Evolutionary conservation across 2,113 vertebrate genomes (phyloP), one percentile per base, ranked within the genome.

Genomic region (Erythrolamprus reginae): DNA sequence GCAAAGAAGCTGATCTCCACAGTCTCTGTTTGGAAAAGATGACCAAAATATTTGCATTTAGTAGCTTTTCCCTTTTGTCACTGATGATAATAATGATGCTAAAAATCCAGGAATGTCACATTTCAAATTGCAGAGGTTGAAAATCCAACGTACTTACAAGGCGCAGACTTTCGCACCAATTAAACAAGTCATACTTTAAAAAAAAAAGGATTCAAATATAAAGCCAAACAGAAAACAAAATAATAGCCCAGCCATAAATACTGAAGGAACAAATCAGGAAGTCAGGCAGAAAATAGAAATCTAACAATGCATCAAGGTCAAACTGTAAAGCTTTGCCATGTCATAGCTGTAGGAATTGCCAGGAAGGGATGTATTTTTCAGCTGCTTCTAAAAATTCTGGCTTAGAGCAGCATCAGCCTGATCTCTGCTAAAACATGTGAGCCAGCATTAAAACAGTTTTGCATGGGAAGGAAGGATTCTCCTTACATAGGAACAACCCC

Each of bases 1-100:
- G 38, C 91, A 92, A 90, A 96, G 95, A 82, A 94, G 93, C 51
- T 94, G 95, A 85, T 92, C 92, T 12, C 89, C 92, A 89, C 95
- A 95, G 13, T 96, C 92, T 77, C 96, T 96, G 51, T 52, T 52
- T 52, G 33, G n/a, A 47, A 42, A 48, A 21, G n/a, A 52, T 24
- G 21, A 50, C 51, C 56, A 90, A 65, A 70, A 28, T 77, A 38
- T 89, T 48, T 3, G 17, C 33, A 42, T 77, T 77, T 77, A 77
- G 33, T 77, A 77, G 7, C 33, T 77, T 77, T 42, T 33, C 70
- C 42, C 70, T 77, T 77, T 77, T 1, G 7, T 77, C 1, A 5
- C 70, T 3, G 65, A 77, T 19, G 33, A 77, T 9, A 21, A 21
- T 77, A 42, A 21, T 21, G 7, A 77, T 38, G 7, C 7, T 77